Percentiles rank a stretch among this genome's conserved stretches.
Evolutionary conservation across 2,113 vertebrate species (phyloP).

Genomic region (Myotis davidii): DNA sequence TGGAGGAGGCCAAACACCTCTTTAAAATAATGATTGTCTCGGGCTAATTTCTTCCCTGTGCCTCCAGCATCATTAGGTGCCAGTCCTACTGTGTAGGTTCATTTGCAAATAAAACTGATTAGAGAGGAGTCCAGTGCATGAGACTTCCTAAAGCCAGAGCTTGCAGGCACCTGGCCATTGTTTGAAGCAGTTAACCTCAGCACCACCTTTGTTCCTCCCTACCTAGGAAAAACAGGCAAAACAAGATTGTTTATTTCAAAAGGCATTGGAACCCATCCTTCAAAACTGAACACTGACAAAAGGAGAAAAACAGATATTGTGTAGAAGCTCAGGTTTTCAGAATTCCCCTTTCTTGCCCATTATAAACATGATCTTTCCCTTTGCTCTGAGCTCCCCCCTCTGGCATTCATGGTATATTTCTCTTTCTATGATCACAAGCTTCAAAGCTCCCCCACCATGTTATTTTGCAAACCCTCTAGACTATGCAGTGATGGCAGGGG

Average conservation of each 20-base stretch:
- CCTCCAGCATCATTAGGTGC: constrained; percentile 77
- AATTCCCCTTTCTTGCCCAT: constrained; percentile 3
- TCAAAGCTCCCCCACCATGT: background rate
- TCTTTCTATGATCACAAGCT: constrained; percentile 22
- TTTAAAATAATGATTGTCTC: constrained; percentile 80
- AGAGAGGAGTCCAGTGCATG: constrained; percentile 52
- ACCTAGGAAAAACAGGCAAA: background rate
- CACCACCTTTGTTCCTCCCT: background rate
- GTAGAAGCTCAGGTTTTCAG: constrained; percentile 34
- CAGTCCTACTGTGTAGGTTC: constrained; percentile 73
- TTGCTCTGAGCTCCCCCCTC: constrained; percentile 89
- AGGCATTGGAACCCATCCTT: constrained; percentile 44
- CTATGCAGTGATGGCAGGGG: background rate
- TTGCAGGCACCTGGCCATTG: constrained; percentile 35
- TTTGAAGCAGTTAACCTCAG: background rate
- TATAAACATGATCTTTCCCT: constrained; percentile 75
- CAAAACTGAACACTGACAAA: constrained; percentile 43
- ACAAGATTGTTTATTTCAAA: constrained; percentile 60
- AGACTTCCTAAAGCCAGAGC: constrained; percentile 68
- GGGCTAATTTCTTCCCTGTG: constrained; percentile 78
- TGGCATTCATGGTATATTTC: constrained; percentile 79
- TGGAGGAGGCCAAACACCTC: constrained; percentile 76
- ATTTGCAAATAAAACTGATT: constrained; percentile 84
- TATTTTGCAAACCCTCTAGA: constrained; percentile 23
- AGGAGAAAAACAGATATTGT: constrained; percentile 15